Conservation (phyloP, 1,140 invertebrate species). For the Drosophila burlai region DNA sequence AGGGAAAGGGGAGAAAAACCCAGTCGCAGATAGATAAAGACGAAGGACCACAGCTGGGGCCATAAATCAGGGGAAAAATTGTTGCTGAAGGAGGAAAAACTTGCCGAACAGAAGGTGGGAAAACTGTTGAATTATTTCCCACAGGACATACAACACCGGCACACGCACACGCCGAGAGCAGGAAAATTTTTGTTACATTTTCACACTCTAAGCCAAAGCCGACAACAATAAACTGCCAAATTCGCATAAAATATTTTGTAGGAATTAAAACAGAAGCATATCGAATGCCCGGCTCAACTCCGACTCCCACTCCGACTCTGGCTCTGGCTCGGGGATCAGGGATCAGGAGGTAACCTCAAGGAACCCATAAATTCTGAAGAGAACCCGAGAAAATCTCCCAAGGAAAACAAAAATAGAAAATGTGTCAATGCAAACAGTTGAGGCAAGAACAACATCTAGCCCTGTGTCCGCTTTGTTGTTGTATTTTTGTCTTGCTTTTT, state of each 20-base stretch:
- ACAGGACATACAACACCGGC: constrained; percentile 13
- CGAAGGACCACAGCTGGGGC: constrained; percentile 37
- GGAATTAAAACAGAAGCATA: constrained; percentile 76
- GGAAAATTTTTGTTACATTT: constrained; percentile 44
- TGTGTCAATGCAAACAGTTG: constrained; percentile 70
- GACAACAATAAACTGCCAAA: constrained; percentile 57
- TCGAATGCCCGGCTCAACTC: constrained; percentile 44
- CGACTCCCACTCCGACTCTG: background rate
- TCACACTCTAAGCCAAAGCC: constrained; percentile 60
- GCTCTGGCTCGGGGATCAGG: constrained; percentile 11
- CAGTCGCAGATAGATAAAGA: constrained; percentile 38
- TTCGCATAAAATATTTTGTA: constrained; percentile 64
- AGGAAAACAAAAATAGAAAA: constrained; percentile 65
- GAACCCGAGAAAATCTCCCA: constrained; percentile 44
- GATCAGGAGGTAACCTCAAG: constrained; percentile 53
- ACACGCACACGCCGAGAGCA: constrained; percentile 7
- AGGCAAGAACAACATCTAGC: constrained; percentile 17
- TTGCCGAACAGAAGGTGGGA: constrained; percentile 58
- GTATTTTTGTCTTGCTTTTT: background rate
- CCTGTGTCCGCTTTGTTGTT: constrained; percentile 3
- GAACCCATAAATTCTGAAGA: constrained; percentile 69
- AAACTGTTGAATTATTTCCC: constrained; percentile 67
- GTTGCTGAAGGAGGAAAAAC: constrained; percentile 45
- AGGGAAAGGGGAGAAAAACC: background rate
- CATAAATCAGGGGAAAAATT: constrained; percentile 53